Percentiles rank a stretch among this genome's conserved stretches.
These are phyloP conservation scores for Drosophila niveifrons DNA, from an alignment of 2,888 invertebrate species.

Conservation along the genomic window DNA sequence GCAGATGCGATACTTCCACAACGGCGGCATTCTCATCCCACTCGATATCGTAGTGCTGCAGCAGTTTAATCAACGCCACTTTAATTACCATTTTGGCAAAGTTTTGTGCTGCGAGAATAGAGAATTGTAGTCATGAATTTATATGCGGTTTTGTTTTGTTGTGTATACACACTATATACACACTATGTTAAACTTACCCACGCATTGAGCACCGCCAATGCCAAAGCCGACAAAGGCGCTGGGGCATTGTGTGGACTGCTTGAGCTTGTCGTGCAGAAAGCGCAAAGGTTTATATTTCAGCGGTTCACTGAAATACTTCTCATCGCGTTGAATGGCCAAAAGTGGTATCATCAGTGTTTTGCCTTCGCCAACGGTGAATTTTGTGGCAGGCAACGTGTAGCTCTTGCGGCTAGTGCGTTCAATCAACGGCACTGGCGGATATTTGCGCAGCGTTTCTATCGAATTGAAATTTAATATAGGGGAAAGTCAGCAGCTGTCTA, in stretches of 20 bases:
- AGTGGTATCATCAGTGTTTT: constrained; percentile 84
- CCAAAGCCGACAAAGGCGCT: constrained; percentile 83
- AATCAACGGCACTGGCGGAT: constrained; percentile 85
- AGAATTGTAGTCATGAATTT: constrained; percentile 2
- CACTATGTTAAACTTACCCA: constrained; percentile 83
- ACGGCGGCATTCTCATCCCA: constrained; percentile 31
- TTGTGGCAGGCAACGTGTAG: constrained; percentile 81
- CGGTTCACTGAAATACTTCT: constrained; percentile 84
- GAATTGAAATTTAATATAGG: neutral
- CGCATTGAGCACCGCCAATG: constrained; percentile 84
- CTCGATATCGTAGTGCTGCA: constrained; percentile 78
- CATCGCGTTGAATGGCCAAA: constrained; percentile 85
- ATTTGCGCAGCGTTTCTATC: constrained; percentile 85
- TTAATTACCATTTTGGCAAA: constrained; percentile 83
- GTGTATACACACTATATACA: too few species aligned
- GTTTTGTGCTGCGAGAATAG: constrained; percentile 74
- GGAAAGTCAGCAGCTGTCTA: neutral
- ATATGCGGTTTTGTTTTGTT: neutral
- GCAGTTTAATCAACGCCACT: constrained; percentile 77
- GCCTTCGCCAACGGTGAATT: constrained; percentile 82
- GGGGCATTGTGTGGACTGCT: constrained; percentile 25
- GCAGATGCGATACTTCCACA: constrained; percentile 70
- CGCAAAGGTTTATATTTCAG: constrained; percentile 85
- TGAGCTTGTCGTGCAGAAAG: constrained; percentile 77
- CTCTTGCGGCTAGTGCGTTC: constrained; percentile 84